Evolutionary conservation across 2,113 vertebrate genomes (phyloP).

Genomic region (Anser brachyrhynchus): DNA sequence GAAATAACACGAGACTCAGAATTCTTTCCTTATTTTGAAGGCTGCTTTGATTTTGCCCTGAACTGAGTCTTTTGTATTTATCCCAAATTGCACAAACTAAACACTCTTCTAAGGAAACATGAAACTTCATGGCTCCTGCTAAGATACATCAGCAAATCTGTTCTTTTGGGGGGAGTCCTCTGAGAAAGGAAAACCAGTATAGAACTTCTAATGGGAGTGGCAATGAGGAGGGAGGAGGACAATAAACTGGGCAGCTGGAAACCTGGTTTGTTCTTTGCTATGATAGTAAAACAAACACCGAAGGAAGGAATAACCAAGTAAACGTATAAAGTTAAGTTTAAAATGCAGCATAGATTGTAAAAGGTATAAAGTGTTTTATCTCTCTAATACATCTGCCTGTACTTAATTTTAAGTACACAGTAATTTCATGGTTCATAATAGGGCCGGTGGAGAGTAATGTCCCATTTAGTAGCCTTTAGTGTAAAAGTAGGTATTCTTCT

Average conservation of each 20-base stretch:
- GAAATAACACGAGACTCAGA: background rate
- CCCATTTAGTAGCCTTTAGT: background rate
- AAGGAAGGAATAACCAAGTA: background rate
- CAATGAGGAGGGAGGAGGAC: background rate
- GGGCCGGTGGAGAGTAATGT: background rate
- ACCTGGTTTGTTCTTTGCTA: background rate
- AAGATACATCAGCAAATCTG: background rate
- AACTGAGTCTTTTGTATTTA: background rate
- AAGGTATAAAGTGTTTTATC: background rate
- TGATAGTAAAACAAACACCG: background rate
- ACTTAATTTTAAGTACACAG: background rate
- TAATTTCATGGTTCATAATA: background rate
- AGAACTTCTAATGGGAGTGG: background rate
- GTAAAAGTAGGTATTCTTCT: background rate
- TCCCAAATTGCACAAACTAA: background rate
- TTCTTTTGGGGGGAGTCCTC: background rate
- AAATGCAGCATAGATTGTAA: background rate
- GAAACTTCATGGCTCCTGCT: background rate
- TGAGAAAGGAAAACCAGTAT: background rate
- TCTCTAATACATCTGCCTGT: background rate
- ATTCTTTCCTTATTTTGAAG: background rate
- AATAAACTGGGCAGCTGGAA: background rate
- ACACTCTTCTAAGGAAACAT: background rate
- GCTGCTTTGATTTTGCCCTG: background rate
- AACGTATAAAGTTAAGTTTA: background rate